Base-by-base conservation (phyloP, 2,888 invertebrate genomes). In the Oasisia sp. region DNA sequence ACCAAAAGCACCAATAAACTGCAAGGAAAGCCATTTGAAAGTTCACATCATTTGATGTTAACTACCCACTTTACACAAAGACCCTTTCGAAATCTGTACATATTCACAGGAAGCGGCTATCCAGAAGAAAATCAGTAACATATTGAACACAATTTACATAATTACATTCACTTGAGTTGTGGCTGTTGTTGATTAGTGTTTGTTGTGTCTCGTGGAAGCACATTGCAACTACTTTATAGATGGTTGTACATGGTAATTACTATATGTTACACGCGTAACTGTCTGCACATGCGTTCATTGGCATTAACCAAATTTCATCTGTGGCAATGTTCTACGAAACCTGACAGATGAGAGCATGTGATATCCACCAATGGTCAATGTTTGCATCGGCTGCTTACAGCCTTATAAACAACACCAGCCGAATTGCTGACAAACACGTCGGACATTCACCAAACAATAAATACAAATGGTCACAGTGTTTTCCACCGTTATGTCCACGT, bases 361-460 rank as follows among this genome's bases (percentile, higher is more conserved):
- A 27, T 74, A 74, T 27, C 74, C 27, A 74, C 74, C n/a, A 38
- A 74, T 19, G 74, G 74, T 74, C 74, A 74, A 74, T 74, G 74
- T 74, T n/a, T 74, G 74, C 74, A 74, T 74, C 74, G n/a, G 74
- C 74, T 27, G 74, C 27, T 5, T 74, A 19, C 74, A 27, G 74
- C 74, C 74, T 74, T 74, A 74, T 74, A 74, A 74, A 74, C 74
- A 74, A 74, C 74, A 74, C 27, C 74, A 74, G 74, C 27, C 0
- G 3, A 74, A n/a, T 74, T 7, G 27, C 74, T 74, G 74, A 74
- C 74, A 19, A 74, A 74, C n/a, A 74, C 27, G n/a, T 74, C 74
- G 74, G 19, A 74, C 74, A 74, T 74, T 74, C 74, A 74, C 74
- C 74, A 74, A 74, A 74, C 74, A 74, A 74, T 74, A 74, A 74